Evolutionary conservation across 1,140 invertebrate species (phyloP).

Genomic region (Eriocheir sinensis): DNA sequence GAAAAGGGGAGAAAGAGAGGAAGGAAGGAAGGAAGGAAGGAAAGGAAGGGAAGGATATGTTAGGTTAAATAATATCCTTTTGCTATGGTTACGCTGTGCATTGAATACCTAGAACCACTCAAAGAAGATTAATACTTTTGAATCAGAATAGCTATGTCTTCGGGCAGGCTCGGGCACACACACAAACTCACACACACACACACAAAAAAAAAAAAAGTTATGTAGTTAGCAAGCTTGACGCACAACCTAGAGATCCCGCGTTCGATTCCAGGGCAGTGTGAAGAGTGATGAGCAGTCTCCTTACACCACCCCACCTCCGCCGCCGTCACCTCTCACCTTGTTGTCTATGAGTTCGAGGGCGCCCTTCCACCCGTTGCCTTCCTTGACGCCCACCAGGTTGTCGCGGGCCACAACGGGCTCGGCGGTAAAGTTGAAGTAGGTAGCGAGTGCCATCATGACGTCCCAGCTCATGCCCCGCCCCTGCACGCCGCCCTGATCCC

Average conservation of each 20-base stretch:
- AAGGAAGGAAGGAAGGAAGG: background rate
- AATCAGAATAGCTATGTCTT: no score
- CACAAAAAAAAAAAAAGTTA: background rate
- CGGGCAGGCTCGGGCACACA: background rate
- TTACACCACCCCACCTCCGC: background rate
- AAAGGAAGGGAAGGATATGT: background rate
- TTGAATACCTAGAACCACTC: no score
- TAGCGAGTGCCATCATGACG: conserved; percentile 86
- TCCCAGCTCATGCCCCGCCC: conserved; percentile 88
- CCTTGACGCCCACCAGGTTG: conserved; percentile 84
- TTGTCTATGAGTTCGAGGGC: conserved; percentile 79
- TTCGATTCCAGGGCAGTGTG: no score
- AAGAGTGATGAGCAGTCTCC: no score
- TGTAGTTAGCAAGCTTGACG: background rate
- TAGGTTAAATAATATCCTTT: no score
- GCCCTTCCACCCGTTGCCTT: conserved; percentile 84
- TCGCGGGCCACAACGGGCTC: conserved; percentile 85
- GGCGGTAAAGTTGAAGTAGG: conserved; percentile 89
- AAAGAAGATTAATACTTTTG: no score
- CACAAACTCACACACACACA: background rate
- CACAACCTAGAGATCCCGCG: background rate
- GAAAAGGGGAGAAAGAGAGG: no score
- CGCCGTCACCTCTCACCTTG: background rate
- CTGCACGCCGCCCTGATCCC: background rate
- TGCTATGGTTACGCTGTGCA: no score